Evolutionary conservation across 2,113 vertebrate genomes (phyloP), one percentile per base, ranked within the genome.

Genomic region (Alaudala cheleensis): DNA sequence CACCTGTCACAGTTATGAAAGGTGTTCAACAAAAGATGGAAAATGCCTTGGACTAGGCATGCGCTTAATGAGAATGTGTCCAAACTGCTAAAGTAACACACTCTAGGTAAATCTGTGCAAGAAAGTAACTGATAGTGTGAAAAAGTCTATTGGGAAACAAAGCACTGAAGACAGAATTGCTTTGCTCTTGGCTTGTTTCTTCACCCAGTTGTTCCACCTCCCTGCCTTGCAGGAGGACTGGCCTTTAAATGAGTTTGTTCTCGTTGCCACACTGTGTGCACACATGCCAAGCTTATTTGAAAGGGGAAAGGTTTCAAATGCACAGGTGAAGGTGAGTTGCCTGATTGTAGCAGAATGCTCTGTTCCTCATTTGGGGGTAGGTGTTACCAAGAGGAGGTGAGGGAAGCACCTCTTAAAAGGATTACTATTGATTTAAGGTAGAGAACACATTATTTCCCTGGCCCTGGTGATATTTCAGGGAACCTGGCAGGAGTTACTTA

Each of bases 361-460:
- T 53, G 16, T 61, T 81, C 24, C 42, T 7, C 16, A 14, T 25
- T 5, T 40, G 11, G 1, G 86, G 53, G 20, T 26, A 11, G 19
- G 13, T 16, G 5, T 61, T 39, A 23, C 8, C 29, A 34, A 2
- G 39, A 1, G 1, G 5, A 14, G 5, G 4, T 10, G 24, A 2
- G 49, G 29, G 22, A 28, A 42, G 14, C 40, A 13, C 39, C 2
- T 45, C 50, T 90, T 34, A 25, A 47, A 67, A 78, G 47, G 10
- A 31, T 34, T 24, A 11, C 20, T 39, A 10, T 8, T 62, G 61
- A 34, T 13, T 69, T 44, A 61, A 72, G 15, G 19, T 33, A 64
- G 29, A 66, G 22, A 83, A 24, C 16, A 23, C 0, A 0, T 50
- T 50, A 17, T 54, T 94, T 90, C 50, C 49, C 60, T 89, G 28